These are phyloP conservation scores for Bothrops alternatus DNA, from an alignment of 2,797 vertebrate genomes.

Conservation along the genomic window DNA sequence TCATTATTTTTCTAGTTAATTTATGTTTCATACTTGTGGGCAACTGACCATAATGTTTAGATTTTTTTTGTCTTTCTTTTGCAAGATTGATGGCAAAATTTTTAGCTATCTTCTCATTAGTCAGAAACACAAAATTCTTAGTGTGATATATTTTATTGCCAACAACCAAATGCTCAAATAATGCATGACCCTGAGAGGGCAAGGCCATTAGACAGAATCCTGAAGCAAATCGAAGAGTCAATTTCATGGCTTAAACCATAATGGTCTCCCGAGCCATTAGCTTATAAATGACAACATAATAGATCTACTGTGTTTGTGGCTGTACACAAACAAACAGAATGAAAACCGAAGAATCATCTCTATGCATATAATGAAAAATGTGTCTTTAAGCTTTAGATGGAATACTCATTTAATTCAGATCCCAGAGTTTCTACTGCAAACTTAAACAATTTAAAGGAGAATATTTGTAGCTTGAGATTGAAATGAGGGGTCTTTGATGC, in stretches of 20 bases:
- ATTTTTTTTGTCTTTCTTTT: not conserved
- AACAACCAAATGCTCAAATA: slow-evolving; percentile 22
- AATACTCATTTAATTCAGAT: not conserved
- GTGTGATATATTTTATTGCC: slow-evolving; percentile 16
- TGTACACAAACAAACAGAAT: slow-evolving; percentile 9
- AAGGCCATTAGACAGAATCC: slow-evolving; percentile 33
- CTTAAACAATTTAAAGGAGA: not conserved
- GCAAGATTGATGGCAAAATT: slow-evolving; percentile 12
- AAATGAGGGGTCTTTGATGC: not conserved
- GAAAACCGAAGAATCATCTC: not conserved
- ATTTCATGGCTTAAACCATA: slow-evolving; percentile 20
- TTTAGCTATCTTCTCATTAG: slow-evolving; percentile 16
- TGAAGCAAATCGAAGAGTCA: slow-evolving; percentile 32
- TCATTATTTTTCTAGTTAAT: not conserved
- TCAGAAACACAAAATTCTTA: not conserved
- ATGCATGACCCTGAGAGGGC: slow-evolving; percentile 5
- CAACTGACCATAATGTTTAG: not conserved
- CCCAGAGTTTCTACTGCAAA: not conserved
- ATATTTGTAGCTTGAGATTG: not conserved
- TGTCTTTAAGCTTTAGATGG: not conserved
- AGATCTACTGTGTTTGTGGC: slow-evolving; percentile 13
- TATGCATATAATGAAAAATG: not conserved
- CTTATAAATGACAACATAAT: slow-evolving; percentile 28
- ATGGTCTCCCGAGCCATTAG: slow-evolving; percentile 22
- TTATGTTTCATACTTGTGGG: not conserved